Evolutionary conservation across 2,888 invertebrate species (phyloP), one percentile per base, ranked within the genome.

Genomic region (Watsonalla binaria): DNA sequence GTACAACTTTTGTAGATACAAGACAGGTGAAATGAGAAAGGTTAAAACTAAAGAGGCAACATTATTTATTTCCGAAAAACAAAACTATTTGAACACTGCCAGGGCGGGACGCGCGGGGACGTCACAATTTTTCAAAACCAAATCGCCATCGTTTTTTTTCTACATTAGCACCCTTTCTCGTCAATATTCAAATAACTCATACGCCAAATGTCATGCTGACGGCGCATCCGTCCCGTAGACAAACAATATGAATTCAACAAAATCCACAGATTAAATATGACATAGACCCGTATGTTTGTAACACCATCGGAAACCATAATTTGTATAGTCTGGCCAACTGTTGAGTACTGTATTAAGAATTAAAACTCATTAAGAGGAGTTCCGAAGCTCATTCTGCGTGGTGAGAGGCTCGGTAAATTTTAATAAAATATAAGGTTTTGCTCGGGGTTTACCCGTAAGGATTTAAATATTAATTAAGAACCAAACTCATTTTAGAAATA

Each of bases 311-410:
- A 53, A 56, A 63, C 56, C 60, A 60, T 59, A 60, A 59, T 61
- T 61, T 50, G 63, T 64, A 65, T 67, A 65, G 61, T 62, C 70
- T 66, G 68, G 67, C 72, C 74, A 78, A 76, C 70, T 77, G 78
- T 76, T 63, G 70, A 76, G 74, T 70, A 70, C 67, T 65, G 59
- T 77, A 84, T 86, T 85, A 84, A 85, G 80, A 82, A 84, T 86
- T 85, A 81, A 86, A 86, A 81, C 80, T 82, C 80, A 82, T 84
- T 81, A 81, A 72, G 74, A 76, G 78, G 74, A 76, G 75, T 78
- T 74, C 72, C 68, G 64, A 65, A 70, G 66, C 69, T 74, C 70
- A 68, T 71, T 65, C 71, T 63, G 62, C 64, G 72, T 69, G 74
- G 75, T 71, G 76, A 74, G 76, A 76, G 76, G 76, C 71, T 74